A percentile compares a stretch with the other conserved stretches of the same genome.
Evolutionary conservation across 2,888 invertebrate genomes (phyloP).

Genomic region (Belgica antarctica): DNA sequence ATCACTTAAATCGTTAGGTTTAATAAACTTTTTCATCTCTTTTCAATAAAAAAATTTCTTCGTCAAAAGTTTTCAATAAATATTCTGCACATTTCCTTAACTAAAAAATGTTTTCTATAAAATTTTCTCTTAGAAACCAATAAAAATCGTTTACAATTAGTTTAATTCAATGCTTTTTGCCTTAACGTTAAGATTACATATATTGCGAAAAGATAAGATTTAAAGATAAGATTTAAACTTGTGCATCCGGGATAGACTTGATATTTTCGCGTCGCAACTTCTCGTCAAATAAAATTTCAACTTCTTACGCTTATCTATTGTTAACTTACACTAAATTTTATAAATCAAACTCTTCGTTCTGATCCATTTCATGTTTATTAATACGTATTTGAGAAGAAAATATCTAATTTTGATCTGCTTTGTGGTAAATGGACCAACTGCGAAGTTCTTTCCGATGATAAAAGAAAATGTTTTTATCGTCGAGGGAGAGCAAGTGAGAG

Average conservation of each 20-base stretch:
- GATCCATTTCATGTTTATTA: background rate
- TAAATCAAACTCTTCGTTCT: background rate
- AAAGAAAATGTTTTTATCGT: too few relatives aligned
- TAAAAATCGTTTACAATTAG: too few relatives aligned
- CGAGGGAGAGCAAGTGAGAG: too few relatives aligned
- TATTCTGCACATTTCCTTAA: background rate
- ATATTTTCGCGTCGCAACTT: background rate
- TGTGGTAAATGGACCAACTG: too few relatives aligned
- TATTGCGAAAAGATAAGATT: background rate
- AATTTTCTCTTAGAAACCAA: background rate
- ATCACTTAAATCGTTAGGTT: background rate
- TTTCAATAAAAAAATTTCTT: background rate
- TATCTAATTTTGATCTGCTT: background rate
- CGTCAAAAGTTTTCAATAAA: constrained; percentile 15
- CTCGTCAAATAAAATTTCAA: background rate
- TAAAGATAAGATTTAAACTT: background rate
- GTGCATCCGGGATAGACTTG: constrained; percentile 15
- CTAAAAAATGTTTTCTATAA: background rate
- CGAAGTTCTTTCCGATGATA: too few relatives aligned
- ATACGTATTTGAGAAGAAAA: constrained; percentile 20
- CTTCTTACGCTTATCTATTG: background rate
- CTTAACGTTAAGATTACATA: background rate
- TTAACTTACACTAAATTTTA: constrained; percentile 15
- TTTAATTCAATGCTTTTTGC: constrained; percentile 8
- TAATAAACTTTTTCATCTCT: background rate